These are phyloP conservation scores for Atherinomorus stipes DNA, from an alignment of 2,113 vertebrate genomes.

Conservation along the genomic window DNA sequence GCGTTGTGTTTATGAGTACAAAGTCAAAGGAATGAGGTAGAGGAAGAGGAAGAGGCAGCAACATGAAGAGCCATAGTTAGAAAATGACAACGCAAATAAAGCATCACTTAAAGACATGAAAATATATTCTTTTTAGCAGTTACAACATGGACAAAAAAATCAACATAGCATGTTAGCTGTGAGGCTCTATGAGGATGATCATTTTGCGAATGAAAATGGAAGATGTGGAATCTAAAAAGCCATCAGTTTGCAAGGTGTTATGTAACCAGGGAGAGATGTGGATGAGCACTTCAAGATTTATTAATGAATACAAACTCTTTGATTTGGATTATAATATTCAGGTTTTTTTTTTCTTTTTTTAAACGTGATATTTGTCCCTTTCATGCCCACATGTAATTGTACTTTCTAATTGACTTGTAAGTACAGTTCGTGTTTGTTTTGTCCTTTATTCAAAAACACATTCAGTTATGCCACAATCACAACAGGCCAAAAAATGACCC, in stretches of 20 bases:
- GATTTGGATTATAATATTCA: not conserved
- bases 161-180: not conserved
- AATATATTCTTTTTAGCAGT: not conserved
- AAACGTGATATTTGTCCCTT: not conserved
- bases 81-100: conserved; percentile 4
- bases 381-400: not conserved
- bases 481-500: not conserved
- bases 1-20: conserved; percentile 33
- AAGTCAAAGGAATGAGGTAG: conserved; percentile 14
- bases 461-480: not conserved
- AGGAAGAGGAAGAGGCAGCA: conserved; percentile 8
- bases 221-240: not conserved
- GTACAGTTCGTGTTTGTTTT: not conserved
- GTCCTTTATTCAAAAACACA: not conserved
- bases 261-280: conserved; percentile 9
- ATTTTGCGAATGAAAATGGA: not conserved
- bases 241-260: not conserved
- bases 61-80: not conserved
- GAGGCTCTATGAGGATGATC: not conserved
- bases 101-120: not conserved
- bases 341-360: too few relatives aligned
- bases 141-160: not conserved
- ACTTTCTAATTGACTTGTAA: not conserved
- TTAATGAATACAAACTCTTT: not conserved
- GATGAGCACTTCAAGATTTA: not conserved